Percentiles rank a stretch among this genome's conserved stretches.
Conservation (phyloP, 2,113 vertebrate species). For the Felis chaus region DNA sequence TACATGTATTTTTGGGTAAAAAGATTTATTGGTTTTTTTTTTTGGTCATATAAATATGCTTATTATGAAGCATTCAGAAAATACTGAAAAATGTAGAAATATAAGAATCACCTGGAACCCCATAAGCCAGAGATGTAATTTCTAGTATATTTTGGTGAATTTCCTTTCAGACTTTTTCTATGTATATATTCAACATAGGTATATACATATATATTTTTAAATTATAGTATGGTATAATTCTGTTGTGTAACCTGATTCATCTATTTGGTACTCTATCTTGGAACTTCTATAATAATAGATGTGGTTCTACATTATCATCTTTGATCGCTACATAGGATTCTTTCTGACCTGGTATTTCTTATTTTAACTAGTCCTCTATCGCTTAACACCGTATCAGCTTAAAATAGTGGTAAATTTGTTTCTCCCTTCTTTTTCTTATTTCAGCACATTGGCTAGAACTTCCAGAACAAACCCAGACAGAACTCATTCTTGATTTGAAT, state of each 20-base stretch:
- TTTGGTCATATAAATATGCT: constrained; percentile 16
- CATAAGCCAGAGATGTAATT: not conserved
- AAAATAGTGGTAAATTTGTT: not conserved
- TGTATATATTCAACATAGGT: not conserved
- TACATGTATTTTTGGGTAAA: not conserved
- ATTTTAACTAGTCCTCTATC: not conserved
- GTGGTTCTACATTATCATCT: not conserved
- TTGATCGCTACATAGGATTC: not conserved
- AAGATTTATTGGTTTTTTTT: not conserved
- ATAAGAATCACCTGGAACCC: not conserved
- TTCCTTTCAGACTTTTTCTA: constrained; percentile 7
- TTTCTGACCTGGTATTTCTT: not conserved
- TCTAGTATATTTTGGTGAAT: constrained; percentile 22
- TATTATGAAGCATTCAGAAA: constrained; percentile 35
- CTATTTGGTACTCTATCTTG: not conserved
- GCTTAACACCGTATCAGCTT: not conserved
- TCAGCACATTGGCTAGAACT: not conserved
- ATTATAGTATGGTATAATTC: not conserved
- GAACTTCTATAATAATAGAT: not conserved
- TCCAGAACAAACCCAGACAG: not conserved
- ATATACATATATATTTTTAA: not conserved
- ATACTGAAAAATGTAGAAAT: not conserved
- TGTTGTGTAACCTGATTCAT: not conserved
- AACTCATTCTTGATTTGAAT: not conserved
- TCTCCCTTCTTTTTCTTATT: not conserved